Percentiles rank a stretch among this genome's conserved stretches.
phyloP scores from a whole-genome alignment of 2,113 vertebrate species.

The Lepidiolamprologus cunningtoni region DNA sequence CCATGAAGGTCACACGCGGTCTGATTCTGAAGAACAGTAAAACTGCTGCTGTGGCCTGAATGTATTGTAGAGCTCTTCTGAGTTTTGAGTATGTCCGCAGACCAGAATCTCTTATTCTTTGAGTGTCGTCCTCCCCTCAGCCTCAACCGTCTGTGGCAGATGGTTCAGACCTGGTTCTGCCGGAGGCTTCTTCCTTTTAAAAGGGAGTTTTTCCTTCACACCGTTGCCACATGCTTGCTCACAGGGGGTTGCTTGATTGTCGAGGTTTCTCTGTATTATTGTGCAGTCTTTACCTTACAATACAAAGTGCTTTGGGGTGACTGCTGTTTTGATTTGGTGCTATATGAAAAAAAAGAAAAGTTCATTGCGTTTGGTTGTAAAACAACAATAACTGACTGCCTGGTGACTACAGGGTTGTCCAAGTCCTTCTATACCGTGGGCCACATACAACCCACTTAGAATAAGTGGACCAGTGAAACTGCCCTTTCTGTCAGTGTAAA shows the following conservation, averaged over 20 bases:
- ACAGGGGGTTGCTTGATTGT: background rate
- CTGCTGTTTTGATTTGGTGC: background rate
- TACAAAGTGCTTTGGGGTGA: background rate
- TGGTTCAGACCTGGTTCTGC: background rate
- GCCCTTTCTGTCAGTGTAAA: background rate
- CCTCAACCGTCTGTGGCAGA: background rate
- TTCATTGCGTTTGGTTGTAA: background rate
- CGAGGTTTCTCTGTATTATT: background rate
- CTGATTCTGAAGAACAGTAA: background rate
- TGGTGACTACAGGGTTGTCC: background rate
- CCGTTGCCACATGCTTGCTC: background rate
- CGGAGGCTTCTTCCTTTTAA: background rate
- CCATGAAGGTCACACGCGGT: background rate
- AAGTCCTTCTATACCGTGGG: background rate
- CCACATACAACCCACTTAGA: background rate
- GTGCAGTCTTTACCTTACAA: background rate
- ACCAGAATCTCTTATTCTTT: background rate
- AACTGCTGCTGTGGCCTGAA: background rate
- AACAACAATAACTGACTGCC: background rate
- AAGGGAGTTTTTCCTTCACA: background rate
- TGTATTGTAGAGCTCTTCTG: background rate
- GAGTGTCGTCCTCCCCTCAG: background rate
- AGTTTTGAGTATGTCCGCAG: background rate
- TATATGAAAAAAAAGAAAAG: background rate
- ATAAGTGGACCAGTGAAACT: background rate